phyloP scores from a whole-genome alignment of 2,888 invertebrate genomes.

The Cacoxenus indagator region DNA sequence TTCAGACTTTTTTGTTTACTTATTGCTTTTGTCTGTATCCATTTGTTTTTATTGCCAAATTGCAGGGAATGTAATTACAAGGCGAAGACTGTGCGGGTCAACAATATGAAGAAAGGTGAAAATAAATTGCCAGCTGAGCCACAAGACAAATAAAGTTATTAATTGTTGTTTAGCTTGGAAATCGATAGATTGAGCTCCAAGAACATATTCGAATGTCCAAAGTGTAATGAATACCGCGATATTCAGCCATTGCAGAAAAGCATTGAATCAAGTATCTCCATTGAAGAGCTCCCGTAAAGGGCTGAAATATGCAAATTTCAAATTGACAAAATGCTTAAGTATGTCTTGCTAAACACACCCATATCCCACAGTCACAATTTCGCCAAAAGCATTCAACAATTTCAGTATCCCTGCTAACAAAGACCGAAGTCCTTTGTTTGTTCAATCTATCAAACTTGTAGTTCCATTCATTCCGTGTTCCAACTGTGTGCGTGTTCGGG shows the following conservation, averaged over 20 bases:
- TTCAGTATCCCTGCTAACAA: constrained; percentile 8
- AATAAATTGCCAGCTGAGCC: neutral
- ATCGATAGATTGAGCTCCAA: neutral
- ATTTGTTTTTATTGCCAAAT: constrained; percentile 44
- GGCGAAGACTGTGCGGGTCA: constrained; percentile 45
- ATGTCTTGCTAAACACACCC: neutral
- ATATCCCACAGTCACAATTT: constrained; percentile 8
- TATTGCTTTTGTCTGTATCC: neutral
- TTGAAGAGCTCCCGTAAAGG: too few species aligned
- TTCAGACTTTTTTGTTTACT: neutral
- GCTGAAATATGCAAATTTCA: too few species aligned
- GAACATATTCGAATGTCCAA: neutral
- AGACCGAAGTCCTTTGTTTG: neutral
- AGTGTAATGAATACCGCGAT: neutral
- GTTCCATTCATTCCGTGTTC: constrained; percentile 3
- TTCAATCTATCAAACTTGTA: neutral
- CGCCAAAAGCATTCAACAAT: constrained; percentile 11
- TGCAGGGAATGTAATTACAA: constrained; percentile 48
- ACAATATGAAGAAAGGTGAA: constrained; percentile 22
- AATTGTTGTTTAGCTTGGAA: constrained; percentile 8
- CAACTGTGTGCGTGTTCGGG: neutral
- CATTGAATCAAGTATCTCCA: neutral
- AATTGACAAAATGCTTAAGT: neutral
- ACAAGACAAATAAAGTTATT: constrained; percentile 14
- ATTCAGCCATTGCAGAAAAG: too few species aligned